Base-by-base conservation (phyloP, 2,888 invertebrate genomes). In the Drosophila pseudotalamancana region DNA sequence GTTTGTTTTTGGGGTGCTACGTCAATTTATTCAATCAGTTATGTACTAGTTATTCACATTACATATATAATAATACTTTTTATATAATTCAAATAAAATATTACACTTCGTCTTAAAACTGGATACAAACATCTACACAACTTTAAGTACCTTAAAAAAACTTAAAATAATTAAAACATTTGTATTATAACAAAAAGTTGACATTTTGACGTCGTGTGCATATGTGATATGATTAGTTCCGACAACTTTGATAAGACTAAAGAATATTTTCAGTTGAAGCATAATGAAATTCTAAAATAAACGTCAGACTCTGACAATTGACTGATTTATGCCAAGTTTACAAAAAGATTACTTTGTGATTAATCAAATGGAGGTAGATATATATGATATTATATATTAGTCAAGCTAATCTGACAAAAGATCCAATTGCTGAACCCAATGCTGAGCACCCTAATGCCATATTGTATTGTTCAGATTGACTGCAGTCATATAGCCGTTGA, bases 391-490 rank as follows among this genome's bases (percentile, higher is more conserved):
- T 18, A 11, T 25, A 12, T 14, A 12, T 25, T 25, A 25, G 31
- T 21, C 46, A 21, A 11, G 35, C 21, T 51, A 59, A 31, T 37
- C 27, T 2, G 21, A 74, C 56, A 83, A 67, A 42, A 19, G 40
- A 37, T 12, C 29, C 23, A 19, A 21, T 35, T 50, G 16, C 57
- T 23, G 39, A 42, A 37, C n/a, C n/a, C n/a, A n/a, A n/a, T n/a
- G n/a, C n/a, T n/a, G n/a, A n/a, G n/a, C n/a, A n/a, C n/a, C n/a
- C 29, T 29, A 29, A 29, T 11, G 5, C 9, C 23, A 23, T 16
- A 25, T 39, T 56, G 14, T 55, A 29, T 43, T 53, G 39, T 57
- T 43, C 12, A 14, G 37, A 45, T 66, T 50, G 8, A 16, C 21
- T 35, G 42, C 45, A 35, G 43, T 53, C 64, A 29, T 42, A 25